Evolutionary conservation across 2,888 invertebrate genomes (phyloP).

Genomic region (Aproaerema taeniolella): DNA sequence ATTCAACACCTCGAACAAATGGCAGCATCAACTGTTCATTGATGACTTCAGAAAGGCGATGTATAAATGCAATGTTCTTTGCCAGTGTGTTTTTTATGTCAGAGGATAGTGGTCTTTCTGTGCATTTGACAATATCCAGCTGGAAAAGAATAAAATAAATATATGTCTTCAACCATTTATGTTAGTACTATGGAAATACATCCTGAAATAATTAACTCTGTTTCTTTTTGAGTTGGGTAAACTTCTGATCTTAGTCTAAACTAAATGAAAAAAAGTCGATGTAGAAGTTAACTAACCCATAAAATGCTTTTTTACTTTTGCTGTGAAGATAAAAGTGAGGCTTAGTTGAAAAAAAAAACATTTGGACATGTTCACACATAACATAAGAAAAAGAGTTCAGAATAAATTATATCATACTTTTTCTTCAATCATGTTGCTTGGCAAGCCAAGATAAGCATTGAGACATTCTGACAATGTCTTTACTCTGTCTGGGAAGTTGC

Average conservation of each 20-base stretch:
- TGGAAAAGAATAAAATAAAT: constrained; percentile 32
- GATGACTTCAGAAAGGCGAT: constrained; percentile 61
- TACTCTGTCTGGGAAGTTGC: constrained; percentile 49
- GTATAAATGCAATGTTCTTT: constrained; percentile 62
- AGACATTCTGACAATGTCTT: constrained; percentile 60
- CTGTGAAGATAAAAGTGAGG: no score
- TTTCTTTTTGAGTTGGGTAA: no score
- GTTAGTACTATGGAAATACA: no score
- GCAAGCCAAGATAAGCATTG: constrained; percentile 59
- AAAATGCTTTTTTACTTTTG: no score
- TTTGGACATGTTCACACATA: no score
- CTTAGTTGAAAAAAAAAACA: no score
- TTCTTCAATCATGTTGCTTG: constrained; percentile 49
- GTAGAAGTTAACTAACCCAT: no score
- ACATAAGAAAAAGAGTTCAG: no score
- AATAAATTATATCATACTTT: constrained; percentile 38
- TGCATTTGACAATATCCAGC: constrained; percentile 64
- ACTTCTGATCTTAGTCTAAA: no score
- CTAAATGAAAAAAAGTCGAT: no score
- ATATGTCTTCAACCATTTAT: no score
- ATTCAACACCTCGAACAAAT: constrained; percentile 63
- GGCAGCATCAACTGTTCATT: constrained; percentile 65
- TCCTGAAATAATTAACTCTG: no score
- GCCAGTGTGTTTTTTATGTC: constrained; percentile 61
- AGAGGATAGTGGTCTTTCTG: constrained; percentile 55